Evolutionary conservation across 2,888 invertebrate species (phyloP), one percentile per base, ranked within the genome.

Genomic region (Patella pellucida): DNA sequence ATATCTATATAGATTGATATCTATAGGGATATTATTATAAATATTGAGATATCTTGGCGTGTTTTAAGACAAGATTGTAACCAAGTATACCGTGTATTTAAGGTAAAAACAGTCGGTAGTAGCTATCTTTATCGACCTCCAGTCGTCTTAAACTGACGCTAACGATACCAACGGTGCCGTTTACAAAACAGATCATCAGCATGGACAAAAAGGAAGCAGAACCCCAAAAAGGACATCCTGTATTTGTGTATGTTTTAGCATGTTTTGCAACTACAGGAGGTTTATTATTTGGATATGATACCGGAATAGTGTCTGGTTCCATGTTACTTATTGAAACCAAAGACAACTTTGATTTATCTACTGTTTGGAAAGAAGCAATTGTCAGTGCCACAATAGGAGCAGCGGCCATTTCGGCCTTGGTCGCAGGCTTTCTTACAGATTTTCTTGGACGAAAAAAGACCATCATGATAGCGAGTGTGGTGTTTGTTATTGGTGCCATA

Each of bases 271-370:
- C 86, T 23, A 79, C 87, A 56, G 92, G 92, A 7, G 92, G 92
- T 0, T 91, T 92, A 77, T 87, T 92, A 14, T 93, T 93, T 84
- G 93, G 93, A 16, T 87, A 87, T 76, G 87, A 88, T 77, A 87
- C 86, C 0, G 93, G 93, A 15, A 92, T 93, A 52, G 92, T 93
- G 16, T 92, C 93, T 0, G 92, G 92, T 11, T 92, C 92, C 7
- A 91, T 92, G 89, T 82, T 92, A 51, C 81, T 88, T 16, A 85
- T 88, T 71, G 92, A 93, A 82, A 93, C 93, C 0, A 87, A 89
- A 74, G 89, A 90, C 69, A 84, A 91, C 51, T 92, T 92, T 79
- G 69, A 87, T 9, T 85, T 92, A 54, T 84, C 82, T 67, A 88
- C 87, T 23, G 79, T 90, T 27, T 92, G 92, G 92, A 92, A 92